Percentiles rank a stretch among this genome's conserved stretches.
These are phyloP conservation scores for Orchestes rusci DNA, from an alignment of 2,888 invertebrate genomes.

Conservation along the genomic window DNA sequence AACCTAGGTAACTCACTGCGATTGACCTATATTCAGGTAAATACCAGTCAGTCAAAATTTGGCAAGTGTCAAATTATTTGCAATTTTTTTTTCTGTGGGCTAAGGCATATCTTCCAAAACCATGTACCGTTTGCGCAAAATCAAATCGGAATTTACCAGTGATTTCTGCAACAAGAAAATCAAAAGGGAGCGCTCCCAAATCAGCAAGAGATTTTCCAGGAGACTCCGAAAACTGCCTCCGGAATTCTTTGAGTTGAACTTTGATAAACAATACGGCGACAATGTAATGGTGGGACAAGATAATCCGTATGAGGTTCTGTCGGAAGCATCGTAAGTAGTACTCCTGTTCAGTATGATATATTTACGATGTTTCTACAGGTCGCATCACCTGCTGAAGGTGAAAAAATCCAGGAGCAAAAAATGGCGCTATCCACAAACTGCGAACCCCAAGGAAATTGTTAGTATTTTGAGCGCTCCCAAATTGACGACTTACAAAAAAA, in stretches of 20 bases:
- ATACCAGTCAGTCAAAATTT: too few species aligned
- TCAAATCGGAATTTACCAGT: constrained; percentile 13
- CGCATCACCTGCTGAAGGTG: neutral
- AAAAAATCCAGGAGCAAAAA: constrained; percentile 1
- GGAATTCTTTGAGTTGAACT: constrained; percentile 5
- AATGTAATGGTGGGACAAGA: too few species aligned
- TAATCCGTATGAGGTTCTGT: neutral
- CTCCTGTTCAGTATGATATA: too few species aligned
- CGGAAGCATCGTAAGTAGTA: constrained; percentile 14
- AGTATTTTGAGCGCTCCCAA: constrained; percentile 19
- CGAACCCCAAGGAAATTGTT: constrained; percentile 15
- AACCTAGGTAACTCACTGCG: too few species aligned
- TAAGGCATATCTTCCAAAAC: neutral
- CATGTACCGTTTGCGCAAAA: constrained; percentile 1
- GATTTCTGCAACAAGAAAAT: constrained; percentile 1
- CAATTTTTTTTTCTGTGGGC: neutral
- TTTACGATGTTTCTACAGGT: constrained; percentile 6
- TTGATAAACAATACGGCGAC: too few species aligned
- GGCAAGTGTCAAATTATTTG: neutral
- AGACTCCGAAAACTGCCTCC: constrained; percentile 16
- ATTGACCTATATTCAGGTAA: too few species aligned
- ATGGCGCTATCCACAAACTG: constrained; percentile 9
- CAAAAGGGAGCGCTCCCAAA: constrained; percentile 10
- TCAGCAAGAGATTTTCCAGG: constrained; percentile 15
- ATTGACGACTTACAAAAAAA: constrained; percentile 6